Evolutionary conservation across 2,888 invertebrate species (phyloP).

Genomic region (Drosophila flavopinicola): DNA sequence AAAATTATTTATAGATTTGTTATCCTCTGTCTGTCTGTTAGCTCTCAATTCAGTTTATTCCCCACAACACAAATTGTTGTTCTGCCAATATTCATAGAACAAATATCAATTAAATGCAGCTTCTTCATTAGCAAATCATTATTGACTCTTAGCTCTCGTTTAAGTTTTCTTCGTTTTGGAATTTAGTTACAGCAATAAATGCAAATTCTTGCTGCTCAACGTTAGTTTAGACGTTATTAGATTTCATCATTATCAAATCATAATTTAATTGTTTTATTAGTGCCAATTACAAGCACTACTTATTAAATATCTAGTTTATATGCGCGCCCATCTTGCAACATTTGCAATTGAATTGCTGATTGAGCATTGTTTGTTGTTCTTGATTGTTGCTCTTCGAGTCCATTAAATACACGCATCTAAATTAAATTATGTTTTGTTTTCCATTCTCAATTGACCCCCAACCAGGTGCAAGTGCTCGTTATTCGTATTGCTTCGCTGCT

Average conservation of each 20-base stretch:
- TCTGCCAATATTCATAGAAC: no score
- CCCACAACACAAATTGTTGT: no score
- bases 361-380: slow-evolving; percentile 11
- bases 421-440: slow-evolving; percentile 57
- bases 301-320: slow-evolving; percentile 37
- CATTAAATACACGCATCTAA: slow-evolving; percentile 28
- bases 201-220: no score
- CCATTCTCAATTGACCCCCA: slow-evolving; percentile 41
- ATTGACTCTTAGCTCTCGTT: no score
- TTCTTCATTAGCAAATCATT: no score
- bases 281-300: slow-evolving; percentile 9
- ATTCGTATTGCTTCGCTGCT: slow-evolving; percentile 1
- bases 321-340: slow-evolving; percentile 2
- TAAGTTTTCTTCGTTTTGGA: no score
- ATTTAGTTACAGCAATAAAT: no score
- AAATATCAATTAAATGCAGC: no score
- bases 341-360: slow-evolving; percentile 24
- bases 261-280: slow-evolving; percentile 8
- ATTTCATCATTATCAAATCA: slow-evolving; percentile 1
- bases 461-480: slow-evolving; percentile 34
- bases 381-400: background rate
- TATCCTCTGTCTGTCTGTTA: no score
- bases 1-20: background rate
- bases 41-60: background rate
- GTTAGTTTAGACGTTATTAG: no score